Percentiles rank a stretch among this genome's conserved stretches.
Conservation (phyloP, 2,113 vertebrate species). For the Alethe diademata region DNA sequence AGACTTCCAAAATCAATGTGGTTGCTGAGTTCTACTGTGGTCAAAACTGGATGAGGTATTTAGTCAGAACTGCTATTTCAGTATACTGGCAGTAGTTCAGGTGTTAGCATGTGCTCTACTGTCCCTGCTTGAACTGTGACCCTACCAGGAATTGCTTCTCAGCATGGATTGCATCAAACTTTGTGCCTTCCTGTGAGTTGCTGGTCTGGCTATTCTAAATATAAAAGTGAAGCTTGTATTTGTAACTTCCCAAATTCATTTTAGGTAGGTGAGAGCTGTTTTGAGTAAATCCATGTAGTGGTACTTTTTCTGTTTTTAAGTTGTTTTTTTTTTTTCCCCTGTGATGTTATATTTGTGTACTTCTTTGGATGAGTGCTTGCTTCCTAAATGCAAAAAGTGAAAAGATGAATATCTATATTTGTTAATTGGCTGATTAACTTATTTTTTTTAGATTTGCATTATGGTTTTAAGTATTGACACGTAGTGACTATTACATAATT, state of each 20-base stretch:
- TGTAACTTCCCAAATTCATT: neutral
- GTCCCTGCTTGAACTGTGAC: constrained; percentile 46
- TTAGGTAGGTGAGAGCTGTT: neutral
- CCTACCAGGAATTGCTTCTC: neutral
- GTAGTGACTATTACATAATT: neutral
- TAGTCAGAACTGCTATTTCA: neutral
- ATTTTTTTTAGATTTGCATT: neutral
- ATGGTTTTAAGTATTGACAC: neutral
- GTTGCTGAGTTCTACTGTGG: neutral
- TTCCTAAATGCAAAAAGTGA: neutral
- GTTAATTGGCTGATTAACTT: neutral
- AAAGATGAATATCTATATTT: neutral
- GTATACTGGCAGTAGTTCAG: neutral
- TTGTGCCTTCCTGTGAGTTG: neutral
- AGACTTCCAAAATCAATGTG: neutral
- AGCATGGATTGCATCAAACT: neutral
- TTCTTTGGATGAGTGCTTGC: neutral
- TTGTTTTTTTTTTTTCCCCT: rapidly evolving
- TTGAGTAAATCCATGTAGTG: neutral
- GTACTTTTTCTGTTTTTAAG: neutral
- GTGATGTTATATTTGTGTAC: neutral
- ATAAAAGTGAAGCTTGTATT: neutral
- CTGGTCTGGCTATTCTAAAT: neutral
- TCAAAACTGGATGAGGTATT: neutral
- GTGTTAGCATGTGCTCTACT: neutral